Percentiles rank a stretch among this genome's conserved stretches.
These are phyloP conservation scores for Pteronotus mesoamericanus DNA, from an alignment of 2,797 vertebrate genomes.

Conservation along the genomic window DNA sequence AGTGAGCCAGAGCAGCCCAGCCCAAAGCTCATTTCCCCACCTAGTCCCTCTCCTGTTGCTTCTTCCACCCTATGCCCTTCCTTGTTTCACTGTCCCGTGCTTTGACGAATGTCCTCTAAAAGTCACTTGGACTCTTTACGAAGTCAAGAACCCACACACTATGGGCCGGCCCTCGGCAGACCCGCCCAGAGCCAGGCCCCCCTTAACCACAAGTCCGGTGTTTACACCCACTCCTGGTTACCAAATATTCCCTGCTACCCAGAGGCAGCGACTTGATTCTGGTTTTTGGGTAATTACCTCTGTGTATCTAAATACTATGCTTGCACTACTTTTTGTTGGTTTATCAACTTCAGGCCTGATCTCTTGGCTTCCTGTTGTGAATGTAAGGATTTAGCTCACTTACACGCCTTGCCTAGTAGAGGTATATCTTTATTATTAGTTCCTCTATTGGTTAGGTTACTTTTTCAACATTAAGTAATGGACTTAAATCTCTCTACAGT, in stretches of 20 bases:
- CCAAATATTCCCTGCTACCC: background rate
- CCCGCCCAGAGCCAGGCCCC: too few relatives aligned
- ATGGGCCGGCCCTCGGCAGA: too few relatives aligned
- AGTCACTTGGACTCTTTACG: background rate
- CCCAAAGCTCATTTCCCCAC: background rate
- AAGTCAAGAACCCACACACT: background rate
- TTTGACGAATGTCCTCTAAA: background rate
- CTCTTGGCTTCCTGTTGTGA: conserved; percentile 28
- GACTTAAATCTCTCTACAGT: background rate
- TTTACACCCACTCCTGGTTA: background rate
- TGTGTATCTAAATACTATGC: background rate
- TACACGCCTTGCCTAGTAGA: background rate
- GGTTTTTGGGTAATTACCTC: background rate
- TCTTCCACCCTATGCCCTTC: background rate
- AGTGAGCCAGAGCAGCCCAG: background rate
- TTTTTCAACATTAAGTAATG: background rate
- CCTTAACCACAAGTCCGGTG: too few relatives aligned
- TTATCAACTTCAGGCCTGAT: background rate
- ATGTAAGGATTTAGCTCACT: background rate
- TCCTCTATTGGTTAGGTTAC: background rate
- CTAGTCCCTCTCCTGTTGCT: background rate
- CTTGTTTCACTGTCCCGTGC: background rate
- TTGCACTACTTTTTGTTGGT: background rate
- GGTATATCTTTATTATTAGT: background rate
- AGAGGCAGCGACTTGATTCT: background rate